Base-by-base conservation (phyloP, 92 coral and sea anemone species). In the Paragorgia papillata region DNA sequence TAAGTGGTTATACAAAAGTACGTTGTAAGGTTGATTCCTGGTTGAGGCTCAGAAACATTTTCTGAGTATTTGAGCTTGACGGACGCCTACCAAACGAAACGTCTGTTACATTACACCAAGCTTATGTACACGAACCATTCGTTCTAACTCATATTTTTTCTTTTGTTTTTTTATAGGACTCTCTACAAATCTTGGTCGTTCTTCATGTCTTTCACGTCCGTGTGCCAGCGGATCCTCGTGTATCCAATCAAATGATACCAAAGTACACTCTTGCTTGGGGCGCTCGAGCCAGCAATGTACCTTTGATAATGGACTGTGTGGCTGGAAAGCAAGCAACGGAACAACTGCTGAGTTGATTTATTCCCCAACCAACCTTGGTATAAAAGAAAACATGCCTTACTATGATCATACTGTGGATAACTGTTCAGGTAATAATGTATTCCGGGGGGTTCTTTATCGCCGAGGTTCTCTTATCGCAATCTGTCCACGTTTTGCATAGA, bases 151-250 rank as follows among this genome's bases (percentile, higher is more conserved):
- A n/a, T n/a, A n/a, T n/a, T n/a, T n/a, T 12, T 55, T 55, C n/a
- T 33, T 35, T n/a, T 66, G 9, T 46, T 46, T n/a, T 68, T 15
- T 49, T 46, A 3, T 10, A 49, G 75, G 39, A 44, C 27, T 30
- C 18, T 26, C 3, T 9, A 0, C 21, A 0, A 1, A 1, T 3
- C 9, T 49, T 17, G 60, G 30, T 1, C 58, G 75, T 25, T 43
- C 37, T 0, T 68, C 75, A 6, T 68, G 75, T 33, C 75, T 68
- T 21, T 68, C 75, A 49, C 24, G 12, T 24, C 75, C 75, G 17
- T 68, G 75, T 14, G 58, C 50, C 0, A 28, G 34, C 1, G 75
- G 59, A 0, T 46, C 75, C 2, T 68, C 58, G 75, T 68, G 75
- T 29, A 9, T 49, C 34, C 75, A 68, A 7, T 44, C 34, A 28